Base-by-base conservation (phyloP, 2,888 invertebrate genomes). In the Oscheius myriophilus region DNA sequence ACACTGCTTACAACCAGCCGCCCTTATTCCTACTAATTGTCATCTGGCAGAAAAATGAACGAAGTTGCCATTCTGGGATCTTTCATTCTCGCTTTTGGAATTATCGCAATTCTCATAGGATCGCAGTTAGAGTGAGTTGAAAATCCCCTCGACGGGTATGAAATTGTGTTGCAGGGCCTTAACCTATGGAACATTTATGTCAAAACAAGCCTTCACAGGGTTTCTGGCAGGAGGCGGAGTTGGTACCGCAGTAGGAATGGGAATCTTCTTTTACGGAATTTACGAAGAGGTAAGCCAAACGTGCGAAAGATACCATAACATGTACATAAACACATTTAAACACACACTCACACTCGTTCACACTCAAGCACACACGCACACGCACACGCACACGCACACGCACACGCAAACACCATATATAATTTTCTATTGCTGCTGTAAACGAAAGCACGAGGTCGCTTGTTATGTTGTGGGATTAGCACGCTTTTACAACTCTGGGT, bases 41-140 rank as follows among this genome's bases (percentile, higher is more conserved):
- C n/a, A 6, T 23, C 14, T 12, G 9, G 23, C 26, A 33, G 14
- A n/a, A 39, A 26, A 46, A 61, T 61, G 61, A 61, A 61, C 21
- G 61, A 61, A n/a, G 61, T 61, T 9, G 61, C 49, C 16, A 46
- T 61, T 25, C 33, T 61, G 33, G 61, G 61, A 3, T 61, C 61
- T n/a, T 61, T 61, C 46, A 23, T 61, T 14, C 33, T 49, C 1
- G 61, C 61, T n/a, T 23, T 46, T n/a, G 61, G 61, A 12, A 46
- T 46, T 9, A 61, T 61, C 18, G 26, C n/a, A 33, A 61, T 61
- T 49, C 49, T 61, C 1, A 33, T 61, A 4, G 61, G 61, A 14
- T 11, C 61, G 0, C 18, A 61, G n/a, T n/a, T 61, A 23, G 46
- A 45, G 61, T 61, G n/a, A 61, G 49, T 61, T 61, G 23, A 2